Evolutionary conservation across 2,888 invertebrate genomes (phyloP).

Genomic region (Anoplius nigerrimus): DNA sequence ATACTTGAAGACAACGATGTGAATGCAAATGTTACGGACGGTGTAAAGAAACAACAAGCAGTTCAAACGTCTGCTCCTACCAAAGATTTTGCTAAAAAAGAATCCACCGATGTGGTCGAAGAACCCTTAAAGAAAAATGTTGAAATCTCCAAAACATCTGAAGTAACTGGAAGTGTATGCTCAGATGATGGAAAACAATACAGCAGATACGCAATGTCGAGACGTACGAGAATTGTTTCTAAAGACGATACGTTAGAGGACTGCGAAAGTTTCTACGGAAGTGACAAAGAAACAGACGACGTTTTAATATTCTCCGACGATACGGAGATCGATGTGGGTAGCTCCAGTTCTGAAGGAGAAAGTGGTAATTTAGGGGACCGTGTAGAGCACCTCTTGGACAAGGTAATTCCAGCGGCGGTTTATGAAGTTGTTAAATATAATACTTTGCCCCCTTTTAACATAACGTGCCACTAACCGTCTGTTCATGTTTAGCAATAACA

Average conservation of each 20-base stretch:
- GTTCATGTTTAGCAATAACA: slow-evolving; percentile 9
- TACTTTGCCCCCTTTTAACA: background rate
- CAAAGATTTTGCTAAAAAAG: slow-evolving; percentile 23
- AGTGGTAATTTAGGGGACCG: slow-evolving; percentile 63
- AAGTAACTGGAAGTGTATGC: slow-evolving; percentile 55
- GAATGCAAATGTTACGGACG: slow-evolving; percentile 55
- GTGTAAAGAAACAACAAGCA: background rate
- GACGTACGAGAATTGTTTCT: slow-evolving; percentile 42
- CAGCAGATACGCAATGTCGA: slow-evolving; percentile 41
- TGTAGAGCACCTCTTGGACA: slow-evolving; percentile 69
- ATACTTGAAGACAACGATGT: slow-evolving; percentile 67
- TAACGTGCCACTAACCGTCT: slow-evolving; percentile 7
- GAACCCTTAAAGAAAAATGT: slow-evolving; percentile 68
- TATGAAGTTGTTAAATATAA: slow-evolving; percentile 1
- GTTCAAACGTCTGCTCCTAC: slow-evolving; percentile 7
- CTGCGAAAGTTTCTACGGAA: slow-evolving; percentile 79
- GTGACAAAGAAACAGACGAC: slow-evolving; percentile 80
- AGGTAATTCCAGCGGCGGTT: slow-evolving; percentile 56
- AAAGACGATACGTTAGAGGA: slow-evolving; percentile 69
- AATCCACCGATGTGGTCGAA: slow-evolving; percentile 64
- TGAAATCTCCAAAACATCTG: slow-evolving; percentile 61
- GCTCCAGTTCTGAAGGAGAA: slow-evolving; percentile 74
- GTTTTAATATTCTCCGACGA: slow-evolving; percentile 80
- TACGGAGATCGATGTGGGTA: slow-evolving; percentile 76
- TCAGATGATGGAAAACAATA: slow-evolving; percentile 32